Evolutionary conservation across 2,113 vertebrate genomes (phyloP), one percentile per base, ranked within the genome.

Genomic region (Elgaria multicarinata): DNA sequence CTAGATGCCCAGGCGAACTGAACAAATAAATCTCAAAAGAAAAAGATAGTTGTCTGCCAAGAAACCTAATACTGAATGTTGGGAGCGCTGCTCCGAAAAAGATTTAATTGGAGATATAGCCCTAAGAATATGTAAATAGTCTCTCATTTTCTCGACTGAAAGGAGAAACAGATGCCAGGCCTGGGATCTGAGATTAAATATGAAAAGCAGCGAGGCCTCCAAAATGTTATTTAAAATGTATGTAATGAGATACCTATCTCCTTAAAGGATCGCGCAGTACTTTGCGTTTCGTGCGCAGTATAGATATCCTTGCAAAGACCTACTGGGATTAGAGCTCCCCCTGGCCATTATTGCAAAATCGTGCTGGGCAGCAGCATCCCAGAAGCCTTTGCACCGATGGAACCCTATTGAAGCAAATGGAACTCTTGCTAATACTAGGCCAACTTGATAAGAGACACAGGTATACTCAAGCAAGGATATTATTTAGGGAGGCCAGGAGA

Each of bases 131-230:
- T 95, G 97, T 97, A 97, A 97, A 97, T 97, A 97, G 95, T 96
- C 95, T 94, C 96, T 96, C 88, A 83, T 90, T 97, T 97, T 94
- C 97, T 97, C 90, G 93, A 95, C 94, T 96, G 89, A 97, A 97
- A 97, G 94, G 96, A 97, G 96, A 97, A 97, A 96, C 97, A 97
- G 96, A 97, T 97, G 97, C 97, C 95, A 95, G 86, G 76, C 87
- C 90, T 93, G 93, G 90, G 91, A 95, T 93, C 88, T 55, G 92
- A 95, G 91, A 96, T 97, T 95, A 96, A 96, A 94, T 97, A 94
- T 94, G 95, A 97, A 97, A 97, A 96, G 94, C 88, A 91, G 92
- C 87, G 92, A 92, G 95, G 90, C 90, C 85, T 89, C 44, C 89
- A 96, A 96, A 94, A 97, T 94, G 92, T 95, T 95, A 96, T 91